Evolutionary conservation across 2,888 invertebrate species (phyloP).

Genomic region (Aphrophora alni): DNA sequence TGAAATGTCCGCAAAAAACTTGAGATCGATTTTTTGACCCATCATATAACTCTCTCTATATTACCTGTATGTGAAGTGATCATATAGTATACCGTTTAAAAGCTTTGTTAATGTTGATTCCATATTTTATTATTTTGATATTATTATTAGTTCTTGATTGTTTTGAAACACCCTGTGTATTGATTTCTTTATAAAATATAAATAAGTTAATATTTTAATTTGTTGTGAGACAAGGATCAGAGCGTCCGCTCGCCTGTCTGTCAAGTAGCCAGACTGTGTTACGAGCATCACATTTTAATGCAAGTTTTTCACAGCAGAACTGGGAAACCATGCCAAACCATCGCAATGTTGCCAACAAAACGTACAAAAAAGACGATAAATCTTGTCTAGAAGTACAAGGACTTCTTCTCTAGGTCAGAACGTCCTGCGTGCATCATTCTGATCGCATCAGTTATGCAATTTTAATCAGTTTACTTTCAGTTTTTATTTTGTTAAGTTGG

Average conservation of each 20-base stretch:
- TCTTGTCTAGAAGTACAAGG: neutral
- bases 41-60: too few relatives aligned
- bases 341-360: neutral
- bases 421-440: neutral
- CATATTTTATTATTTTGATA: too few relatives aligned
- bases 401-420: neutral
- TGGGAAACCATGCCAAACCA: neutral
- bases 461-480: neutral
- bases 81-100: too few relatives aligned
- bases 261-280: neutral
- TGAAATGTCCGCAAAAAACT: too few relatives aligned
- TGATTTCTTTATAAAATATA: too few relatives aligned
- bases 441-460: neutral
- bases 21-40: too few relatives aligned
- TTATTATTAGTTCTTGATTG: too few relatives aligned
- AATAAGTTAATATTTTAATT: too few relatives aligned
- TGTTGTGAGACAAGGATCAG: too few relatives aligned
- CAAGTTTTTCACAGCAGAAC: neutral
- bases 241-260: neutral
- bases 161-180: too few relatives aligned
- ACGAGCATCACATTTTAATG: neutral
- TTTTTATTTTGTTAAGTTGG: neutral
- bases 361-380: neutral
- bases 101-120: too few relatives aligned
- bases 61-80: too few relatives aligned